phyloP scores from a whole-genome alignment of 2,797 vertebrate genomes.

The Percopsis omiscomaycus region DNA sequence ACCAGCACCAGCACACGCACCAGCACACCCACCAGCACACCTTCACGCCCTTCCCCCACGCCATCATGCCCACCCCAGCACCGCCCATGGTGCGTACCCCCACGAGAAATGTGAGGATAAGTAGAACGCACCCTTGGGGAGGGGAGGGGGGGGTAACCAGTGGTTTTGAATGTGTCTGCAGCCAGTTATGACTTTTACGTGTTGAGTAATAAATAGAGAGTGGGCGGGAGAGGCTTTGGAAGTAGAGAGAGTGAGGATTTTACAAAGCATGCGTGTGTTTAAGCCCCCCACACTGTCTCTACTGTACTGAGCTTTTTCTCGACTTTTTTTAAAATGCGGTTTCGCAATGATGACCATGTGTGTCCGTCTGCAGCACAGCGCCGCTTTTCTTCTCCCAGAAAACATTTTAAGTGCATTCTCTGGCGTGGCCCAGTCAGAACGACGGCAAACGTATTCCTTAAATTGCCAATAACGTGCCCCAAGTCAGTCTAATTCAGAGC shows the following conservation, averaged over 20 bases:
- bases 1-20: constrained; percentile 98
- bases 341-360: constrained; percentile 60
- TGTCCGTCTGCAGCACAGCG: constrained; percentile 58
- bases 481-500: constrained; percentile 64
- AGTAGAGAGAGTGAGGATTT: constrained; percentile 29
- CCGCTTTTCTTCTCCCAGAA: constrained; percentile 69
- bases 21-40: constrained; percentile 99
- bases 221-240: constrained; percentile 6
- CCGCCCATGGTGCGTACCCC: constrained; percentile 99
- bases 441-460: constrained; percentile 55
- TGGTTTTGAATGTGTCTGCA: background rate
- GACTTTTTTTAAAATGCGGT: constrained; percentile 29
- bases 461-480: constrained; percentile 70
- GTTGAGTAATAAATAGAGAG: constrained; percentile 8
- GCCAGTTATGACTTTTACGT: constrained; percentile 27
- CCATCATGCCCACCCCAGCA: constrained; percentile 98
- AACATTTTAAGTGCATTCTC: constrained; percentile 63
- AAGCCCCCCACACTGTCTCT: constrained; percentile 15
- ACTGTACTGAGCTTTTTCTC: constrained; percentile 23
- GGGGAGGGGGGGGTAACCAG: constrained; percentile 19
- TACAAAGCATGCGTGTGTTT: constrained; percentile 45
- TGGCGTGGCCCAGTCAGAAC: constrained; percentile 40
- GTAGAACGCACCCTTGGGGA: constrained; percentile 76
- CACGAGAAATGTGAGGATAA: constrained; percentile 98
- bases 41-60: constrained; percentile 97